phyloP scores from a whole-genome alignment of 2,113 vertebrate genomes.

The Archilochus colubris region DNA sequence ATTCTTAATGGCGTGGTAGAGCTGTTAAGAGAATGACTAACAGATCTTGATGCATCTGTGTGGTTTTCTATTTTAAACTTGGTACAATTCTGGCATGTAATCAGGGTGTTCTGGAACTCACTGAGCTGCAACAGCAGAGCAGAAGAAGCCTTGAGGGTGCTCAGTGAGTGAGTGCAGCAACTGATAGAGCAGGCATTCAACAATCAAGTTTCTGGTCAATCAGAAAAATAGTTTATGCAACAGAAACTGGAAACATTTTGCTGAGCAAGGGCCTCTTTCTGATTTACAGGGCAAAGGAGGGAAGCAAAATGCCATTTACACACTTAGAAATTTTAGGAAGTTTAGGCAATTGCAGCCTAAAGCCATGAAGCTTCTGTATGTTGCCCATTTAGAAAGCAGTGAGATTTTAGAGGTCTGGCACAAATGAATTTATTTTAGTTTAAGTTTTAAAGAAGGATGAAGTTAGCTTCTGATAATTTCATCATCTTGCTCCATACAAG shows the following conservation, averaged over 20 bases:
- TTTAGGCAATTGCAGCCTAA: neutral
- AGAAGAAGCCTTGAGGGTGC: neutral
- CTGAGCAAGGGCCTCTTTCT: neutral
- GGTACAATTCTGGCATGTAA: neutral
- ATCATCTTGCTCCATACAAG: neutral
- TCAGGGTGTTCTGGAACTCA: constrained; percentile 17
- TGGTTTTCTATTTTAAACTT: constrained; percentile 52
- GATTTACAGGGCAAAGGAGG: neutral
- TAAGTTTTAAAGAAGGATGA: neutral
- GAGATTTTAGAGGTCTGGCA: neutral
- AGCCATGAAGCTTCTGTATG: neutral
- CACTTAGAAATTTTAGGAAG: neutral
- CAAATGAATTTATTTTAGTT: neutral
- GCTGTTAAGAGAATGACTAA: constrained; percentile 57
- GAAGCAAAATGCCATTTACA: neutral
- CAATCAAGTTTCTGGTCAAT: constrained; percentile 11
- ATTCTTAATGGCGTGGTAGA: constrained; percentile 10
- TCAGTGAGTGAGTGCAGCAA: neutral
- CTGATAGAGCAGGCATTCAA: neutral
- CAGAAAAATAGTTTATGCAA: neutral
- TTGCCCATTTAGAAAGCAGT: neutral
- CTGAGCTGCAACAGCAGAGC: constrained; percentile 19
- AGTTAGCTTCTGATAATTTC: neutral
- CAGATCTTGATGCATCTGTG: constrained; percentile 33
- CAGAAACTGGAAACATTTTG: neutral